Base-by-base conservation (phyloP, 1,140 invertebrate genomes). In the Halesus radiatus region DNA sequence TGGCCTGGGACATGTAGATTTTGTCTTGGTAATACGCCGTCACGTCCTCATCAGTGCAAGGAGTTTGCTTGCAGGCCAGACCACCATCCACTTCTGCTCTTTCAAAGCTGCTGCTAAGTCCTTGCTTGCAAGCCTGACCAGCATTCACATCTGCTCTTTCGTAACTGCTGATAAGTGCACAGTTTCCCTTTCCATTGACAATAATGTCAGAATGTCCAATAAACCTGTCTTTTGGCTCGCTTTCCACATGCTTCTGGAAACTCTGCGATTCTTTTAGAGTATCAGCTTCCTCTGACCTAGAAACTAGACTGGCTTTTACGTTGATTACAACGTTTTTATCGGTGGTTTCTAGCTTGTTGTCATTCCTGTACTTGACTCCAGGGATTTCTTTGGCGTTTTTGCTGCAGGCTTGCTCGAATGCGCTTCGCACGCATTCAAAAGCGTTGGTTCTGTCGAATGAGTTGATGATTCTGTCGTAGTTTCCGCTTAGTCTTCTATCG, bases 11-110 rank as follows among this genome's bases (percentile, higher is more conserved):
- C 83, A 93, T 93, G 84, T 93, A 91, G 75, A 96, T 93, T 84
- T 93, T 91, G 86, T 94, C 94, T 84, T 94, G 91, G 86, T 94
- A 95, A 80, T 93, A 94, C 84, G 94, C 93, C 74, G 90, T 88
- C 81, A 92, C 94, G 80, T 95, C 93, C 81, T 94, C 92, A 78
- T 93, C 92, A 0, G 91, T 90, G 74, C 91, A 91, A 3, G 90
- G 90, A 2, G 91, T 89, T 68, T 92, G 90, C 52, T 62, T 81
- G 37, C 88, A 88, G 3, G 89, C 89, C 84, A 90, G 84, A 50
- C 88, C 88, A 45, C 37, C 37, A 7, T 45, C 37, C 75, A 92
- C 89, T 81, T 92, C 92, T 29, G 90, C 91, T 22, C 89, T 85
- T 79, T 92, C 89, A 85, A 90, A 92, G 29, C 37, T 45, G 37